These are phyloP conservation scores for Enteromius fasciolatus DNA, from an alignment of 2,797 vertebrate genomes.

Conservation along the genomic window DNA sequence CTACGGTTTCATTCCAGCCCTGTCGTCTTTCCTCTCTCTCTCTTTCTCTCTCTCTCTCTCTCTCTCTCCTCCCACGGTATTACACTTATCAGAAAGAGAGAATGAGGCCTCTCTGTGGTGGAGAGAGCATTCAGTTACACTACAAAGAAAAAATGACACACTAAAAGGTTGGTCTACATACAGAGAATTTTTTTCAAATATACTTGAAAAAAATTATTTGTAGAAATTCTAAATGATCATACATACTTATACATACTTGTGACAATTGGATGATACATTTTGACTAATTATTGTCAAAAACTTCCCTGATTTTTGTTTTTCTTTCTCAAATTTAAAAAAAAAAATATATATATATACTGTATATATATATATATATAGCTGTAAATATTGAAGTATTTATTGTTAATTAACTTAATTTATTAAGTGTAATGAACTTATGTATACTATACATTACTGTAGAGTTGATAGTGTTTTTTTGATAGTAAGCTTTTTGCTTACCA, in stretches of 20 bases:
- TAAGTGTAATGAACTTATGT: neutral
- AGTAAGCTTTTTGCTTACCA: neutral
- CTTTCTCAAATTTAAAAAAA: neutral
- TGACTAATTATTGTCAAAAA: neutral
- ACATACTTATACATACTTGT: neutral
- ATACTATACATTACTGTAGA: neutral
- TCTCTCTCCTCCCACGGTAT: neutral
- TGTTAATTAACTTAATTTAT: neutral
- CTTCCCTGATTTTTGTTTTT: neutral
- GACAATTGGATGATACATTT: neutral
- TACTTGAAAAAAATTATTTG: neutral
- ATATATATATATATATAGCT: no score
- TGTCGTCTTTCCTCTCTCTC: neutral
- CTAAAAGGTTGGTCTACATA: neutral
- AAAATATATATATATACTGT: no score
- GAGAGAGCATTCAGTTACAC: neutral
- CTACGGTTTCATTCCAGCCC: conserved; percentile 10
- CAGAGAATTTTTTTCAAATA: neutral
- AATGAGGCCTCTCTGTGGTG: neutral
- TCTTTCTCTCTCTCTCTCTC: neutral
- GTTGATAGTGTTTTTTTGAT: neutral
- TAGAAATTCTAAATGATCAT: neutral
- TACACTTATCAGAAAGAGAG: conserved; percentile 10
- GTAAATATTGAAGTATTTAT: no score
- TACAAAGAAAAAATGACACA: neutral